These are phyloP conservation scores for Anoplopoma fimbria DNA, from an alignment of 2,113 vertebrate genomes.

Conservation along the genomic window DNA sequence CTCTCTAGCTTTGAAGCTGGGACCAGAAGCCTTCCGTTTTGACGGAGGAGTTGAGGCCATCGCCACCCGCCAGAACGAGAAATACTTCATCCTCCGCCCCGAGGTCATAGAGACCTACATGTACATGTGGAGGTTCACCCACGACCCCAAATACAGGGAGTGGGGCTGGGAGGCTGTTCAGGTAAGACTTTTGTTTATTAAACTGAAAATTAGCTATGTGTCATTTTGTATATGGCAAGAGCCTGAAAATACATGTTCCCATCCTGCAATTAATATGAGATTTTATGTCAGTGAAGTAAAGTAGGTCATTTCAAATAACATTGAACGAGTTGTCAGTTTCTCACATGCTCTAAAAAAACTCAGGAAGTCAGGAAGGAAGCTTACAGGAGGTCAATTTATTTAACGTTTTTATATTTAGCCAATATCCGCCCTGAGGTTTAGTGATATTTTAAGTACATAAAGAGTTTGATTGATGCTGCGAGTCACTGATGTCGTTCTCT, in stretches of 20 bases:
- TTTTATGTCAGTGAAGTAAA: not conserved
- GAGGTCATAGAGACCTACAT: conserved; percentile 98
- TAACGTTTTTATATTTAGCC: conserved; percentile 17
- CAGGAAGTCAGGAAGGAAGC: not conserved
- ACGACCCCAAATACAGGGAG: conserved; percentile 96
- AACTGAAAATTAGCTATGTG: not conserved
- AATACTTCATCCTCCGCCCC: conserved; percentile 97
- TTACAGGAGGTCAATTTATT: conserved; percentile 22
- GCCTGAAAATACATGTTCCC: not conserved
- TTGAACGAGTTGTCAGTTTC: not conserved
- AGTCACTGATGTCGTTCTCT: conserved; percentile 1
- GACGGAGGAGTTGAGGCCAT: conserved; percentile 98
- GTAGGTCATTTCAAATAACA: not conserved
- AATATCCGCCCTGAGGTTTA: not conserved
- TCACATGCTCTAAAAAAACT: not conserved
- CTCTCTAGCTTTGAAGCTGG: conserved; percentile 90
- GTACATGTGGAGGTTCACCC: conserved; percentile 99
- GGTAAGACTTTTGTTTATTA: conserved; percentile 75
- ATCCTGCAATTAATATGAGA: not conserved
- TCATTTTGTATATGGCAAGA: not conserved
- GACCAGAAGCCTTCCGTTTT: conserved; percentile 97
- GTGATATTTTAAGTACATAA: conserved; percentile 13
- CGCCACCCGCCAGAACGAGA: conserved; percentile 97
- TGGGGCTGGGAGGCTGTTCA: conserved; percentile 99
- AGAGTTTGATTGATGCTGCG: conserved; percentile 12